phyloP scores from a whole-genome alignment of 1,140 invertebrate genomes.

The Drosophila miranda region DNA sequence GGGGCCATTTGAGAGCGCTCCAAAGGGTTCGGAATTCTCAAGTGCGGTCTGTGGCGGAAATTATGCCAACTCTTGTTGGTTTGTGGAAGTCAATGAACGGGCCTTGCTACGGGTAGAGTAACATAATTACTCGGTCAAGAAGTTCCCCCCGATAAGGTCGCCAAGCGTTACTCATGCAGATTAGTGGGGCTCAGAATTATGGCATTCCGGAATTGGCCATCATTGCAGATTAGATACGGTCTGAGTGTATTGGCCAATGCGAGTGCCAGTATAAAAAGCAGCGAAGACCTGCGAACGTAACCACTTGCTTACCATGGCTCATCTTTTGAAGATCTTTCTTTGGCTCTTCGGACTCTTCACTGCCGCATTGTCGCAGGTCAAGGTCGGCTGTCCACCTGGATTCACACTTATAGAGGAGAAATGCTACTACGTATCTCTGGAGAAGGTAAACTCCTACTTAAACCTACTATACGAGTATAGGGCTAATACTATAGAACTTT shows the following conservation, averaged over 20 bases:
- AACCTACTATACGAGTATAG: neutral
- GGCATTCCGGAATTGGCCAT: neutral
- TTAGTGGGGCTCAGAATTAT: neutral
- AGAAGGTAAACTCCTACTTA: no score
- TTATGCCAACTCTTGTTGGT: slow-evolving; percentile 10
- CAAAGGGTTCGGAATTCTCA: slow-evolving; percentile 13
- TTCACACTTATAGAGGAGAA: slow-evolving; percentile 24
- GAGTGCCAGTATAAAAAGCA: neutral
- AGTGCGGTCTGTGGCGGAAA: slow-evolving; percentile 13
- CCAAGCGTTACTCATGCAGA: slow-evolving; percentile 14
- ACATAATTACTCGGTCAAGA: slow-evolving; percentile 33
- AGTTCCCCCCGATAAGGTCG: slow-evolving; percentile 4
- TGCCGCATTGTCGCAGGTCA: neutral
- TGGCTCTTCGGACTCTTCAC: neutral
- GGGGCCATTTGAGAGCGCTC: slow-evolving; percentile 3
- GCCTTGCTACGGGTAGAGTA: slow-evolving; percentile 32
- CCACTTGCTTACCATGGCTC: slow-evolving; percentile 10
- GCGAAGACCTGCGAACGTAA: neutral
- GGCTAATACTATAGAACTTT: neutral
- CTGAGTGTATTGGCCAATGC: neutral
- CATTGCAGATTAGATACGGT: slow-evolving; percentile 17
- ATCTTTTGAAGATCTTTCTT: neutral
- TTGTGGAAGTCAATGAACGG: slow-evolving; percentile 51
- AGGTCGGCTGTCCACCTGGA: neutral
- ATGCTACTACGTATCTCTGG: slow-evolving; percentile 19